phyloP scores from a whole-genome alignment of 35 echinoderm and acorn worm species.

The Acanthaster planci region DNA sequence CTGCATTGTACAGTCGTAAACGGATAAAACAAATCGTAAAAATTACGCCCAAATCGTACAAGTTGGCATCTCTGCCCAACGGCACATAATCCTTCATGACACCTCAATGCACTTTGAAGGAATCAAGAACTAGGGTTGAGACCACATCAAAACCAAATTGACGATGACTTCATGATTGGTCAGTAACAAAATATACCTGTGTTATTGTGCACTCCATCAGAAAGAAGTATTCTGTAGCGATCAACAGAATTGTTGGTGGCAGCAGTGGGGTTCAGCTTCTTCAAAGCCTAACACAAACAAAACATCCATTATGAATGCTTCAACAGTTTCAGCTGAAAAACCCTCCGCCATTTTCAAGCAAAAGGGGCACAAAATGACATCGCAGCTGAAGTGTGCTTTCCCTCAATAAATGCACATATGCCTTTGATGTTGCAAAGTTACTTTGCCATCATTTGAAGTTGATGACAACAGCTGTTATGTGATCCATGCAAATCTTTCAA shows the following conservation, averaged over 20 bases:
- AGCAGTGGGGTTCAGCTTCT: constrained; percentile 71
- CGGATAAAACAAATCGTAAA: too few species aligned
- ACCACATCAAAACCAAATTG: not conserved
- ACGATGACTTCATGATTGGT: not conserved
- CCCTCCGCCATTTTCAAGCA: not conserved
- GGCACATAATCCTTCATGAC: too few species aligned
- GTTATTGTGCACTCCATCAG: constrained; percentile 84
- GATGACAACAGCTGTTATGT: not conserved
- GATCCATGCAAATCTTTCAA: not conserved
- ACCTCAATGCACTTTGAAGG: not conserved
- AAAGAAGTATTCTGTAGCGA: constrained; percentile 81
- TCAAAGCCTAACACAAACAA: constrained; percentile 58
- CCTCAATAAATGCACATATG: not conserved
- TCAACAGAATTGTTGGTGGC: constrained; percentile 55
- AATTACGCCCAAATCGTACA: too few species aligned
- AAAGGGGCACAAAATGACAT: too few species aligned
- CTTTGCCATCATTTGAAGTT: not conserved
- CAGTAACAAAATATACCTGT: constrained; percentile 61
- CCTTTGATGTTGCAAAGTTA: not conserved
- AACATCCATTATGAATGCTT: too few species aligned
- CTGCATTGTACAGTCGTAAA: too few species aligned
- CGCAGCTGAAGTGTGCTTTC: too few species aligned
- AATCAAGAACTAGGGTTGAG: not conserved
- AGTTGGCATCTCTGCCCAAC: too few species aligned
- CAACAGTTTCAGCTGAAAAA: too few species aligned